Evolutionary conservation across 2,113 vertebrate genomes (phyloP), one percentile per base, ranked within the genome.

Genomic region (Promerops cafer): DNA sequence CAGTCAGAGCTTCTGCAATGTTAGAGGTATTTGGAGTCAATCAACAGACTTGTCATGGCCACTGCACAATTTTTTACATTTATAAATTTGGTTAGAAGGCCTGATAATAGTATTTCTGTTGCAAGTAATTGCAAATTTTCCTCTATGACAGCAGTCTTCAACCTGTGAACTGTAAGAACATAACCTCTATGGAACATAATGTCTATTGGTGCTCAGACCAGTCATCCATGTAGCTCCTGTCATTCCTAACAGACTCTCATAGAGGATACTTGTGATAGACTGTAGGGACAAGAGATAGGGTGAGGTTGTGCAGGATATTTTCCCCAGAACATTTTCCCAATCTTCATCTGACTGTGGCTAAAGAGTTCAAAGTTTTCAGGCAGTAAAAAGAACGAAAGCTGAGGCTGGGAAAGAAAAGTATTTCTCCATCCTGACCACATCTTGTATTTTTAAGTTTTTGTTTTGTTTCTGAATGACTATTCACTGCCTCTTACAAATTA

Each of bases 111-210:
- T 49, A 14, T 52, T 44, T 52, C 19, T 68, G 5, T 56, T 84
- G 31, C 19, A 75, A 66, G 11, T 54, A 81, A 42, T 66, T 54
- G 42, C 30, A 60, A 5, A 6, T 69, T 75, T 91, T 53, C 16
- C 13, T 16, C 16, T 61, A 1, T 26, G 42, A 17, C 33, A 56
- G 19, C 23, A 54, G 18, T 33, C 27, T 92, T 40, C 15, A 60
- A 27, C 35, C 27, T 47, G 37, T 30, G 18, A 91, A 47, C 52
- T 53, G 16, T 42, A 70, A 72, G 50, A 84, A 40, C 4, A 2
- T 81, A 14, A 26, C 0, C 0, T 33, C 9, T 57, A 13, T 53
- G 77, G 31, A 82, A 52, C 4, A 4, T 19, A 59, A 24, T 1
- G 0, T 53, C 10, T 53, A 19, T 81, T 74, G 37, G 18, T 59